Percentiles rank a stretch among this genome's conserved stretches.
Conservation (phyloP, 2,113 vertebrate genomes). For the Pampusana beccarii region DNA sequence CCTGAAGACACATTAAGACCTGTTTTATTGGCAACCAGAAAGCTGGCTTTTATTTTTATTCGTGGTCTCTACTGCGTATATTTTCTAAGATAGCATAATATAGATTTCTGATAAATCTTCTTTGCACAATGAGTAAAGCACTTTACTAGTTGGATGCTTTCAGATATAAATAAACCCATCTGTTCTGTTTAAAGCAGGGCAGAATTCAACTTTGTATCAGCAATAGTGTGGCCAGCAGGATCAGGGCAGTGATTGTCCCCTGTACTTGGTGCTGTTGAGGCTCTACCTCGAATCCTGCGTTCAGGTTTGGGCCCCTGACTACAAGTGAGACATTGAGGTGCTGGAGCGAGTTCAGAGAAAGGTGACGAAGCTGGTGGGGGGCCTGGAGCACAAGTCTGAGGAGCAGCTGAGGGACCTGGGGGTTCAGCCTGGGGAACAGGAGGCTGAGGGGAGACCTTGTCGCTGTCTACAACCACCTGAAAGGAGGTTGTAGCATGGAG, state of each 20-base stretch:
- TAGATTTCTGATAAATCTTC: not conserved
- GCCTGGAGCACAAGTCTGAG: not conserved
- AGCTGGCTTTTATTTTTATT: not conserved
- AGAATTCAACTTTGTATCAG: not conserved
- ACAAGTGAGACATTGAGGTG: not conserved
- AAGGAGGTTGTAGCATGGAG: not conserved
- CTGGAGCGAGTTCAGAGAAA: not conserved
- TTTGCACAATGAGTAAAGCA: not conserved
- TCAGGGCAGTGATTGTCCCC: rapidly evolving
- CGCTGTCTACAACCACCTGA: not conserved
- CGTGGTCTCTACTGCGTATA: not conserved
- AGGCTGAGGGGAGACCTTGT: not conserved
- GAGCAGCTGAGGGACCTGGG: not conserved
- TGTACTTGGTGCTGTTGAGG: not conserved
- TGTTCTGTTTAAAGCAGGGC: not conserved
- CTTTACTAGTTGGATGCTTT: not conserved
- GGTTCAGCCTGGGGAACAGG: not conserved
- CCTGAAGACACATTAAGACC: not conserved
- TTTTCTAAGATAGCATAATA: not conserved
- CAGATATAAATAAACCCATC: not conserved
- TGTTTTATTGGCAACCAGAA: not conserved
- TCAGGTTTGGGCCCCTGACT: not conserved
- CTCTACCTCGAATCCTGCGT: rapidly evolving
- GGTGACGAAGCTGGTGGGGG: rapidly evolving
- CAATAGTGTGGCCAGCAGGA: not conserved